Percentiles rank a stretch among this genome's conserved stretches.
phyloP scores from a whole-genome alignment of 37 sponge, comb jelly and placozoan species.

The Spongilla lacustris region DNA sequence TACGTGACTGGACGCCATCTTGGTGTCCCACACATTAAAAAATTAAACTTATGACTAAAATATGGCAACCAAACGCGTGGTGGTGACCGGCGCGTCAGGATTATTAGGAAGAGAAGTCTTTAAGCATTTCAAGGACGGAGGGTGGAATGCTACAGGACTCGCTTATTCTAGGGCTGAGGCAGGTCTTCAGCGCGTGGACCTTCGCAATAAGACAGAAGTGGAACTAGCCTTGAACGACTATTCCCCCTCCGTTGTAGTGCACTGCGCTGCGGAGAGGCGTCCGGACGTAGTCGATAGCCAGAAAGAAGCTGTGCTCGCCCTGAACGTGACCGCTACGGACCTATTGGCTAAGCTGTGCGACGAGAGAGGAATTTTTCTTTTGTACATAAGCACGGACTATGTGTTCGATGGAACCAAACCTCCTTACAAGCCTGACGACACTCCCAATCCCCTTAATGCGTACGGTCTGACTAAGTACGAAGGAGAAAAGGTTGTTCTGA shows the following conservation, averaged over 20 bases:
- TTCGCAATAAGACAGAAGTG: constrained; percentile 46
- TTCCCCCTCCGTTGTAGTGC: constrained; percentile 73
- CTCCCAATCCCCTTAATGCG: constrained; percentile 79
- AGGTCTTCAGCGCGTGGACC: constrained; percentile 63
- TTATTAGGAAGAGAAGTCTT: constrained; percentile 75
- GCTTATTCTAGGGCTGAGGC: constrained; percentile 75
- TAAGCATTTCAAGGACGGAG: constrained; percentile 30
- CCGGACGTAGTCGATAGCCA: constrained; percentile 84
- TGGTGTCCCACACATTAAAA: background rate
- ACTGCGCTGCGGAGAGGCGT: constrained; percentile 89
- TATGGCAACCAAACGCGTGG: constrained; percentile 57
- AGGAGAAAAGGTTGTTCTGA: constrained; percentile 59
- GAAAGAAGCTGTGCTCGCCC: constrained; percentile 15
- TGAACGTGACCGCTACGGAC: constrained; percentile 77
- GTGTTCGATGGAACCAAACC: constrained; percentile 87
- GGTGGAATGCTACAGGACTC: constrained; percentile 69
- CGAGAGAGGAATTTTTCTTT: constrained; percentile 22
- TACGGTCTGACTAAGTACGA: constrained; percentile 75
- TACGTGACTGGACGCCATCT: background rate
- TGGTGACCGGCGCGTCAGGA: constrained; percentile 91
- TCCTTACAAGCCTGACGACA: constrained; percentile 63
- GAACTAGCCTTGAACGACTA: constrained; percentile 55
- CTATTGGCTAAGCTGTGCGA: constrained; percentile 45
- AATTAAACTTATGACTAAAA: background rate
- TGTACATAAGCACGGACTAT: constrained; percentile 89